These are phyloP conservation scores for Scolopax mira DNA, from an alignment of 2,113 vertebrate genomes.

Conservation along the genomic window DNA sequence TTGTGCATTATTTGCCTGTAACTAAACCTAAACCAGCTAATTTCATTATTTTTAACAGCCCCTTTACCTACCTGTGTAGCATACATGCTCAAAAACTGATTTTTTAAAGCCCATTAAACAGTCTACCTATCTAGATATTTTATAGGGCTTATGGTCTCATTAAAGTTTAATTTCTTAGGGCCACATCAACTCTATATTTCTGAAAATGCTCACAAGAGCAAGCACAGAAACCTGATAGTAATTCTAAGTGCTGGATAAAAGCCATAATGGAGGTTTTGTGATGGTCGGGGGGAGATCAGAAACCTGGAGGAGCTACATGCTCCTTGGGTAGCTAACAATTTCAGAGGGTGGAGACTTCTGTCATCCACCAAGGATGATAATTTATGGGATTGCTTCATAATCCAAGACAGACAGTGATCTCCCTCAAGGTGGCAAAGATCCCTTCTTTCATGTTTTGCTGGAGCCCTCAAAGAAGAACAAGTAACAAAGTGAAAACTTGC, in stretches of 20 bases:
- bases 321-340: neutral
- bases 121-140: neutral
- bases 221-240: neutral
- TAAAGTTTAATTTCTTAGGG: neutral
- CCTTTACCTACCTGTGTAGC: neutral
- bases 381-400: neutral
- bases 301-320: neutral
- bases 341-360: neutral
- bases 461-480: neutral
- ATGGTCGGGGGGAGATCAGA: neutral
- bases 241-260: neutral
- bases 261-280: neutral
- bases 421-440: neutral
- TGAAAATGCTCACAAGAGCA: neutral
- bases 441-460: neutral
- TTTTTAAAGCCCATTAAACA: neutral
- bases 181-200: neutral
- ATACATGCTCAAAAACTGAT: neutral
- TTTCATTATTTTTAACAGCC: neutral
- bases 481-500: neutral
- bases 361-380: neutral
- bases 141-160: neutral
- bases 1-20: neutral
- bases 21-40: neutral
- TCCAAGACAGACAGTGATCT: neutral